phyloP scores from a whole-genome alignment of 2,113 vertebrate species.

The Xenopus laevis region DNA sequence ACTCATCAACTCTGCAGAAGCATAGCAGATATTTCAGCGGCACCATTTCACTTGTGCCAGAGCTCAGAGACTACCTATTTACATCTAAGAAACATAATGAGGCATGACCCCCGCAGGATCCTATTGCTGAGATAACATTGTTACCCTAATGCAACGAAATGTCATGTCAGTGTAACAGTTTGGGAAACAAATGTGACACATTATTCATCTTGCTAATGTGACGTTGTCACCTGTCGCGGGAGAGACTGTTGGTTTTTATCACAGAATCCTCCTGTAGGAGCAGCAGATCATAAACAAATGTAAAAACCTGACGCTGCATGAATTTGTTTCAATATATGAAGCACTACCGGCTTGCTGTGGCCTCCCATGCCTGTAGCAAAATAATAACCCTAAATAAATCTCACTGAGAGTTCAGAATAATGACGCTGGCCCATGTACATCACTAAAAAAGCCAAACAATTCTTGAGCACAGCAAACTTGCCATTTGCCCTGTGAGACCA shows the following conservation, averaged over 20 bases:
- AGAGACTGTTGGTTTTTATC: conserved; percentile 31
- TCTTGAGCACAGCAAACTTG: no score
- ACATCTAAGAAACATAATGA: conserved; percentile 37
- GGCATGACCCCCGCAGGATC: conserved; percentile 31
- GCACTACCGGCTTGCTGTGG: not conserved
- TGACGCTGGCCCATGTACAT: no score
- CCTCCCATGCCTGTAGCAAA: not conserved
- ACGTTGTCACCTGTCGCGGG: conserved; percentile 40
- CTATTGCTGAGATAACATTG: conserved; percentile 36
- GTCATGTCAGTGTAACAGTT: conserved; percentile 44
- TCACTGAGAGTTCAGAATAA: no score
- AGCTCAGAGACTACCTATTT: conserved; percentile 39
- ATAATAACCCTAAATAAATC: not conserved
- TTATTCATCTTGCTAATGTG: conserved; percentile 45
- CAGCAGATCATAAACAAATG: conserved; percentile 11
- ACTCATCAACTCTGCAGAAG: conserved; percentile 8
- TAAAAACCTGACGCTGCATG: conserved; percentile 20
- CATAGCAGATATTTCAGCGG: not conserved
- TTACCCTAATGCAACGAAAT: conserved; percentile 39
- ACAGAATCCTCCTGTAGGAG: conserved; percentile 25
- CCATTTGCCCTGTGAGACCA: no score
- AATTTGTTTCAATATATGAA: not conserved
- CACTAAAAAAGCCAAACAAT: no score
- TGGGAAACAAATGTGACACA: conserved; percentile 44
- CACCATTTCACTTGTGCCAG: conserved; percentile 2